Percentiles rank a stretch among this genome's conserved stretches.
phyloP scores from a whole-genome alignment of 1,140 invertebrate genomes.

The Megathymus violae region DNA sequence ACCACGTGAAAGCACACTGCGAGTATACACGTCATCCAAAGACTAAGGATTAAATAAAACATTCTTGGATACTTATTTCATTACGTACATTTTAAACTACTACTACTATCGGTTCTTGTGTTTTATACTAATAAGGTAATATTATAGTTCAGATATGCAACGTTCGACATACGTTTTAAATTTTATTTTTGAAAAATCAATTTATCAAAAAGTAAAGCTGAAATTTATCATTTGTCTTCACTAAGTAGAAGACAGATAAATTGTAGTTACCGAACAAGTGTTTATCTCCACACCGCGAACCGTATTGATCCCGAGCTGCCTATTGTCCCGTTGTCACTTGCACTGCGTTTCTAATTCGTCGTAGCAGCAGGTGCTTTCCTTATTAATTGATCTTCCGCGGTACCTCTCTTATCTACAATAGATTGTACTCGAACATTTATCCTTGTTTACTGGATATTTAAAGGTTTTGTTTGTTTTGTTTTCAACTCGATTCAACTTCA shows the following conservation, averaged over 20 bases:
- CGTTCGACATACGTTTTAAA: too few species aligned
- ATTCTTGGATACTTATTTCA: too few species aligned
- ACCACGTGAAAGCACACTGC: too few species aligned
- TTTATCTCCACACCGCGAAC: constrained; percentile 1
- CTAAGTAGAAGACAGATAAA: not conserved
- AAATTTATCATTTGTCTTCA: too few species aligned
- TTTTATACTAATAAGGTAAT: too few species aligned
- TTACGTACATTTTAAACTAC: too few species aligned
- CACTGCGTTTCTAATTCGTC: constrained; percentile 8
- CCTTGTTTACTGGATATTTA: not conserved
- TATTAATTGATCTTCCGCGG: constrained; percentile 32
- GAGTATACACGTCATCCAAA: too few species aligned
- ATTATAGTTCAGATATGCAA: too few species aligned
- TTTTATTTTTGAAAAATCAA: too few species aligned
- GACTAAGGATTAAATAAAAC: too few species aligned
- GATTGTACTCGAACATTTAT: not conserved
- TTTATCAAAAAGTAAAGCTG: too few species aligned
- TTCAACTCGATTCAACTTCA: not conserved
- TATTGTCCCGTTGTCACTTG: constrained; percentile 25
- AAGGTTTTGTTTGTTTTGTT: not conserved
- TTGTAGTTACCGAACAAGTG: not conserved
- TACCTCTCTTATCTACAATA: constrained; percentile 3
- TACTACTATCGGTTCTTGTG: too few species aligned
- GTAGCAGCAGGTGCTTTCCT: constrained; percentile 25
- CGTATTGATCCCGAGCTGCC: constrained; percentile 16